phyloP scores from a whole-genome alignment of 2,113 vertebrate species.

The Dissostichus mawsoni region DNA sequence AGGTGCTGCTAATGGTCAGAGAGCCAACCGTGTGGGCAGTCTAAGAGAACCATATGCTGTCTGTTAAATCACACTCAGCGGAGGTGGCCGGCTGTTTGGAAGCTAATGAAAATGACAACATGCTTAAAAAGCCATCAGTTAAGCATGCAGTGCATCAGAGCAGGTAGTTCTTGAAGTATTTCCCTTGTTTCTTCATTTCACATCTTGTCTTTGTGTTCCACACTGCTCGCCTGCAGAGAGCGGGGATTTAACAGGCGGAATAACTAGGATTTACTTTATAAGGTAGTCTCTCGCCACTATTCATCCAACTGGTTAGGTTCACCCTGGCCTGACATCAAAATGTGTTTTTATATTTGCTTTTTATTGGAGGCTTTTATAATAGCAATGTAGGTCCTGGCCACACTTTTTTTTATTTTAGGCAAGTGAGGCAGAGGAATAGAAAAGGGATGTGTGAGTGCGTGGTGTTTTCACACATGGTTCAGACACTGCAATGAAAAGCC shows the following conservation, averaged over 20 bases:
- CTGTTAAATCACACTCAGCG: conserved; percentile 55
- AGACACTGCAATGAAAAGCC: conserved; percentile 19
- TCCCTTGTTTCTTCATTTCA: conserved; percentile 1
- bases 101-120: conserved; percentile 46
- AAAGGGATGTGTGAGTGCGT: conserved; percentile 32
- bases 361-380: conserved; percentile 44
- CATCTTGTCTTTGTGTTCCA: conserved; percentile 36
- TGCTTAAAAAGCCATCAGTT: conserved; percentile 41
- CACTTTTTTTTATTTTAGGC: conserved; percentile 55
- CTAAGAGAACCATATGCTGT: conserved; percentile 74
- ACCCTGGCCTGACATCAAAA: conserved; percentile 27
- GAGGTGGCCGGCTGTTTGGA: conserved; percentile 45
- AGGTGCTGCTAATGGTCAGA: conserved; percentile 70
- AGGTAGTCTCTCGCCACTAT: background rate
- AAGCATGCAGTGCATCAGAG: conserved; percentile 15
- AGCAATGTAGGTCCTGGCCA: conserved; percentile 17
- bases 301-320: conserved; percentile 36
- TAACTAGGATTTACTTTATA: conserved; percentile 16
- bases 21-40: conserved; percentile 71
- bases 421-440: conserved; percentile 51
- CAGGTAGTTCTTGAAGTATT: conserved; percentile 19
- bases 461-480: conserved; percentile 58
- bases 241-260: conserved; percentile 15
- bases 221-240: conserved; percentile 21
- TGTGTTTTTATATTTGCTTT: conserved; percentile 48